phyloP scores from a whole-genome alignment of 1,140 invertebrate genomes.

The Saccostrea glomerata region DNA sequence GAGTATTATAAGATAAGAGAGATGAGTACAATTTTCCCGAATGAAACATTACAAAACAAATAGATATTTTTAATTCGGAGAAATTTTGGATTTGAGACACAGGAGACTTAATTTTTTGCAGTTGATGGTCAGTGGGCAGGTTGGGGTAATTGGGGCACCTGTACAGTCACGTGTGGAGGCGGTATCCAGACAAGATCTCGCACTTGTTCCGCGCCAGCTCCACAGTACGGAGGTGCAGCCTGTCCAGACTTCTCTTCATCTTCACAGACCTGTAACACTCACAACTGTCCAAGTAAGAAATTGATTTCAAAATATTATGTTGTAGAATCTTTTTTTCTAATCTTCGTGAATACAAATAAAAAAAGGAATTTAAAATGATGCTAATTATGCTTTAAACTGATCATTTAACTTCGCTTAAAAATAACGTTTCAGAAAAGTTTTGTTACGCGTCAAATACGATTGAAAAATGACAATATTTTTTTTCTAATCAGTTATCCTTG shows the following conservation, averaged over 20 bases:
- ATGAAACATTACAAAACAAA: not conserved
- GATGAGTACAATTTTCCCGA: not conserved
- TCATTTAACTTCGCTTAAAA: no score
- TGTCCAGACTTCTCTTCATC: not conserved
- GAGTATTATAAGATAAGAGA: no score
- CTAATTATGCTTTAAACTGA: no score
- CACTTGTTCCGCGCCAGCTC: conserved; percentile 37
- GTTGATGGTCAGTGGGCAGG: conserved; percentile 43
- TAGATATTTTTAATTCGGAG: not conserved
- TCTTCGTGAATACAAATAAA: no score
- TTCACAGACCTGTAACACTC: not conserved
- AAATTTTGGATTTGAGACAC: not conserved
- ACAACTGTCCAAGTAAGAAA: conserved; percentile 32
- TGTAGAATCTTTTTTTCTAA: not conserved
- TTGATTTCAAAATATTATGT: not conserved
- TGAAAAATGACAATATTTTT: no score
- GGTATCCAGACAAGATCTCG: not conserved
- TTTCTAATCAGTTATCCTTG: no score
- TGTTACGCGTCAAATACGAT: no score
- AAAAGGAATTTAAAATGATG: no score
- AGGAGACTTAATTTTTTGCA: not conserved
- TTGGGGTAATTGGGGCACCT: conserved; percentile 38
- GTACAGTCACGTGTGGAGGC: conserved; percentile 35
- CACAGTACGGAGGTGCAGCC: not conserved
- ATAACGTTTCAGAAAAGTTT: no score